phyloP scores from a whole-genome alignment of 2,113 vertebrate species.

The Tragelaphus imberbis region DNA sequence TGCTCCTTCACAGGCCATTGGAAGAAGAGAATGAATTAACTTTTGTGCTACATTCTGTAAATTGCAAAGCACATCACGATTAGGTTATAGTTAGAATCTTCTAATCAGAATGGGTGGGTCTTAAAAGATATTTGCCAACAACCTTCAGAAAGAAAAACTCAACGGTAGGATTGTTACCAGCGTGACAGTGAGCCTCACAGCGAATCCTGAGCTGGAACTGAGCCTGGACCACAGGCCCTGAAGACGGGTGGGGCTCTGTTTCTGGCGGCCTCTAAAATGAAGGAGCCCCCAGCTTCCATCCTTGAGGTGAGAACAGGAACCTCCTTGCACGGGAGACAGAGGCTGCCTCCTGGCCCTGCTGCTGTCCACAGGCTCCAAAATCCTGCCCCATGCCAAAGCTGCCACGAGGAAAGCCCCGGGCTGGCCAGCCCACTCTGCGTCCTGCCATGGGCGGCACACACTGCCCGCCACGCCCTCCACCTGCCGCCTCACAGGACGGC shows the following conservation, averaged over 20 bases:
- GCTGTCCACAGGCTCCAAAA: not conserved
- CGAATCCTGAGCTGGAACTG: not conserved
- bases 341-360: not conserved
- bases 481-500: not conserved
- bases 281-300: not conserved
- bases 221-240: not conserved
- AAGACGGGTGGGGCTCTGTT: not conserved
- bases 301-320: not conserved
- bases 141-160: not conserved
- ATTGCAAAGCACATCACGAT: not conserved
- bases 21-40: not conserved
- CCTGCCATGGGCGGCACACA: not conserved
- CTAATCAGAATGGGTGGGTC: not conserved
- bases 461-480: not conserved
- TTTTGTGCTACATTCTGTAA: not conserved
- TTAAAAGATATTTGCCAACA: not conserved
- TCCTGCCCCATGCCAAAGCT: not conserved
- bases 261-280: not conserved
- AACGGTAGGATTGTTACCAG: no score
- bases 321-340: not conserved
- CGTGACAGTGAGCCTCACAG: not conserved
- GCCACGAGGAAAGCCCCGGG: rapidly evolving
- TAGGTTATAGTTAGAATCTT: not conserved
- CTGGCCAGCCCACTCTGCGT: not conserved
- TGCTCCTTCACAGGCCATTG: not conserved